These are phyloP conservation scores for Mimumesa dahlbomi DNA, from an alignment of 2,888 invertebrate genomes.

Conservation along the genomic window DNA sequence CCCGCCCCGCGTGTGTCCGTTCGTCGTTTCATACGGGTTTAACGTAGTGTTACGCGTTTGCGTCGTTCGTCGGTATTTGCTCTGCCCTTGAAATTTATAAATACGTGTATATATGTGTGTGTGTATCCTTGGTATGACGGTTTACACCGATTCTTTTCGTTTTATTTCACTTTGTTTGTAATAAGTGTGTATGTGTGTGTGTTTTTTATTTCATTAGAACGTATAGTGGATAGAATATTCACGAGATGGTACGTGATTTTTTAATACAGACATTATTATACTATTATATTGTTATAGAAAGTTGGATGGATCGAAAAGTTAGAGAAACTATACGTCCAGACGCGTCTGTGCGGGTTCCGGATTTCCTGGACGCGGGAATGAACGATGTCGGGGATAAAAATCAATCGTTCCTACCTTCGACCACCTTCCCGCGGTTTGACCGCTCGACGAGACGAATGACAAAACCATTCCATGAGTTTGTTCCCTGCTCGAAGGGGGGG, in stretches of 20 bases:
- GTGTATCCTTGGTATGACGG: neutral
- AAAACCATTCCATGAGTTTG: slow-evolving; percentile 3
- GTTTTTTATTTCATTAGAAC: neutral
- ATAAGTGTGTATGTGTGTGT: no score
- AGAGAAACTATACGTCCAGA: no score
- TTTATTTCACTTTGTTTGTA: no score
- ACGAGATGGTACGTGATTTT: no score
- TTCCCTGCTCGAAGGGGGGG: slow-evolving; percentile 3
- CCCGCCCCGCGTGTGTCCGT: neutral
- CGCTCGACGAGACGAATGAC: slow-evolving; percentile 11
- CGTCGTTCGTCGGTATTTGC: slow-evolving; percentile 8
- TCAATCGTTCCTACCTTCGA: neutral
- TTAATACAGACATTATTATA: no score
- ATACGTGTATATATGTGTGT: neutral
- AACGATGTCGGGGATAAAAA: no score
- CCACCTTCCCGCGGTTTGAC: neutral
- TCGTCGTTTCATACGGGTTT: slow-evolving; percentile 15
- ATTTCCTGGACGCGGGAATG: no score
- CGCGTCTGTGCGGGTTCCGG: no score
- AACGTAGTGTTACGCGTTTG: slow-evolving; percentile 8
- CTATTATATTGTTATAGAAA: no score
- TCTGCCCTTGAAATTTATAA: slow-evolving; percentile 6
- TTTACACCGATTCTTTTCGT: neutral
- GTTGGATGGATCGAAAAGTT: no score
- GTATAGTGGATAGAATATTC: no score